Base-by-base conservation (phyloP, 2,113 vertebrate genomes). In the Rhinopithecus roxellana region DNA sequence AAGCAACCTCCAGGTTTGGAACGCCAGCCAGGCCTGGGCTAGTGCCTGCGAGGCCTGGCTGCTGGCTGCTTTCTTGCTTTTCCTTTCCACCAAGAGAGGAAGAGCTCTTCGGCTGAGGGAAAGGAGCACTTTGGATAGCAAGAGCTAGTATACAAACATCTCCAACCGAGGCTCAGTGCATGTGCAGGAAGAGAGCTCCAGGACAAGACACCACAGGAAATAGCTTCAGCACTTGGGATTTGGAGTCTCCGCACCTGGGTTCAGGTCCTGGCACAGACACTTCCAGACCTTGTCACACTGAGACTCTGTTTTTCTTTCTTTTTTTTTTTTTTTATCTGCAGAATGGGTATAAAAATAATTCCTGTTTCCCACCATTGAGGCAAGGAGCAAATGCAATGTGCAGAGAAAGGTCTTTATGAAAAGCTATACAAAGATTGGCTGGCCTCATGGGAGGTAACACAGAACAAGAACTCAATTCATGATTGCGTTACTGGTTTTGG, bases 111-210 rank as follows among this genome's bases (percentile, higher is more conserved):
- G 38, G n/a, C 7, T 27, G 67, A 9, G n/a, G 5, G 30, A 32
- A 50, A 17, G 5, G 55, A 69, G 79, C 22, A 25, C 32, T 23
- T 9, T 3, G 12, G 30, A 5, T 35, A 22, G 45, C 35, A 43
- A 22, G 48, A 75, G n/a, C 3, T 27, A 1, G 20, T 4, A 2
- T 1, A 0, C 0, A 2, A 50, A 45, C 64, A 16, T 50, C 64
- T 84, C 90, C 6, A 1, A 25, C 17, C 12, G 50, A 79, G 57
- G 9, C 75, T 57, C 30, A 1, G 2, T 2, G 16, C 25, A 20
- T 3, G 4, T 6, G 23, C 1, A 0, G 0, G 20, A 30, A 69
- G 48, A n/a, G 55, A 90, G 48, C 45, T 14, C 0, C 0, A 5
- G 4, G 3, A 10, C 8, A 23, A 78, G 69, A 14, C n/a, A 25